Percentiles rank a stretch among this genome's conserved stretches.
These are phyloP conservation scores for Conus canariensis DNA, from an alignment of 2,888 invertebrate genomes.

Conservation along the genomic window DNA sequence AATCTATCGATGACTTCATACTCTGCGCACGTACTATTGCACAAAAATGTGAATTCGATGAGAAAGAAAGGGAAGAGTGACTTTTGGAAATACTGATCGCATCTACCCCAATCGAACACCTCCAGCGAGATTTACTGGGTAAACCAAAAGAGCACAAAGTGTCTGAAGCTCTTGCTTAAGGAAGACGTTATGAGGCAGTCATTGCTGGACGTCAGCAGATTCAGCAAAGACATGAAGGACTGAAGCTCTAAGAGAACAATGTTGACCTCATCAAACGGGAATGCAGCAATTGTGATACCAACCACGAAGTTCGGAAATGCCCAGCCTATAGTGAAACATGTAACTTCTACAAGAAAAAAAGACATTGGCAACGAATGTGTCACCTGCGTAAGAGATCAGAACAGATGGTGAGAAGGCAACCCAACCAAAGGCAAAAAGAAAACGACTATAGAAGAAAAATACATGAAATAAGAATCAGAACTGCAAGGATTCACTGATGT, in stretches of 20 bases:
- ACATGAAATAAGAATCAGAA: not conserved
- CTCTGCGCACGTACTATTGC: constrained; percentile 33
- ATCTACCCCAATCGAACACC: not conserved
- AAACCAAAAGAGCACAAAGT: constrained; percentile 23
- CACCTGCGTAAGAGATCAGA: not conserved
- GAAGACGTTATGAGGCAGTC: not conserved
- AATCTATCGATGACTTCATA: constrained; percentile 46
- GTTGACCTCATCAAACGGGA: not conserved
- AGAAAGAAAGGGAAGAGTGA: not conserved
- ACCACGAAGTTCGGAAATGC: constrained; percentile 39
- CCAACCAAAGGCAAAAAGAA: not conserved
- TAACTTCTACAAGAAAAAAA: constrained; percentile 18
- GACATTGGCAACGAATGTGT: constrained; percentile 33
- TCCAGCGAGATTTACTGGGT: not conserved
- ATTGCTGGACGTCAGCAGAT: not conserved
- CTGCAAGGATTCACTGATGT: not conserved
- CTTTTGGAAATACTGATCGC: not conserved
- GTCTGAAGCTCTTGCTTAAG: not conserved
- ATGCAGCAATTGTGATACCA: constrained; percentile 41
- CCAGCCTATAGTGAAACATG: constrained; percentile 41
- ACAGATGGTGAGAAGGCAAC: not conserved
- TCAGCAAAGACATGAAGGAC: not conserved
- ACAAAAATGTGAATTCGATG: not conserved
- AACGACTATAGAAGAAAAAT: not conserved
- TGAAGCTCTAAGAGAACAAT: not conserved